Percentiles rank a stretch among this genome's conserved stretches.
Conservation (phyloP, 2,113 vertebrate species). For the Cariama cristata region DNA sequence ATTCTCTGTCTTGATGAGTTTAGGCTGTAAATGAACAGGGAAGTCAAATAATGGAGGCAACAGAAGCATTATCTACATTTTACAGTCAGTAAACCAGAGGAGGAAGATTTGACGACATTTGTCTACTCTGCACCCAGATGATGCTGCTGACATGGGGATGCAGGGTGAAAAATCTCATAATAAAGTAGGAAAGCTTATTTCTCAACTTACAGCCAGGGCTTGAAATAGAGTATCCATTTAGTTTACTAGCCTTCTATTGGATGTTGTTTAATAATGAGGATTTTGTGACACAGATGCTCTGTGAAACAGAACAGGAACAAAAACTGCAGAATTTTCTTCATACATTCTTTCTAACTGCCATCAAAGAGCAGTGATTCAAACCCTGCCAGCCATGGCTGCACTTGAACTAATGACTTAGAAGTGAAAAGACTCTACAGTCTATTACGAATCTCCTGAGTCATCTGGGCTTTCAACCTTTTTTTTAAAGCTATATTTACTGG, state of each 20-base stretch:
- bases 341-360: not conserved
- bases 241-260: not conserved
- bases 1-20: not conserved
- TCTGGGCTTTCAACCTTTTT: conserved; percentile 29
- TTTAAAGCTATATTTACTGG: conserved; percentile 50
- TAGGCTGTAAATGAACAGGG: not conserved
- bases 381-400: conserved; percentile 23
- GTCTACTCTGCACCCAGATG: not conserved
- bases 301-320: conserved; percentile 6
- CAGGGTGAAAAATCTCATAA: not conserved
- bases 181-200: not conserved
- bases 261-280: not conserved
- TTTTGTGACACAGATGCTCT: not conserved
- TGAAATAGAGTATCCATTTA: conserved; percentile 21
- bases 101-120: not conserved
- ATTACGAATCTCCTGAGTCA: conserved; percentile 41
- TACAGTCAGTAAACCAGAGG: not conserved
- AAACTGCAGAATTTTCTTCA: conserved; percentile 16
- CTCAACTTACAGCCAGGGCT: not conserved
- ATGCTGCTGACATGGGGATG: not conserved
- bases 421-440: conserved; percentile 31
- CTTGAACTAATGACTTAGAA: conserved; percentile 61
- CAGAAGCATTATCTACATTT: not conserved
- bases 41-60: not conserved
- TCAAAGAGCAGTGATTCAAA: conserved; percentile 48